A percentile compares a stretch with the other conserved stretches of the same genome.
Evolutionary conservation across 2,888 invertebrate genomes (phyloP).

Genomic region (Pterobdella sp.): DNA sequence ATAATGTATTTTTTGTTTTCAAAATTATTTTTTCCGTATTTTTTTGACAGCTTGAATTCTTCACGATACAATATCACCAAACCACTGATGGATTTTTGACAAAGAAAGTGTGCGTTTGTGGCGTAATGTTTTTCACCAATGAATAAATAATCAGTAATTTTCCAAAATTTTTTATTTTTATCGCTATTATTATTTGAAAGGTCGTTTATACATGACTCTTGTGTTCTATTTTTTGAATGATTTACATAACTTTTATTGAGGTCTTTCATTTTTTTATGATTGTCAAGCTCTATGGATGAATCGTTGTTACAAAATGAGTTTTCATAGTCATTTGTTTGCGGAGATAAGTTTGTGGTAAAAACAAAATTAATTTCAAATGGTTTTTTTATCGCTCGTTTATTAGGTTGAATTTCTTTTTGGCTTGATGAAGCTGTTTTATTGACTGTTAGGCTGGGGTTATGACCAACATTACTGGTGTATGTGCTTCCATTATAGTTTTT

Average conservation of each 20-base stretch:
- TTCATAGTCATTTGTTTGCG: slow-evolving; percentile 5
- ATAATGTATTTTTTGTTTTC: not conserved
- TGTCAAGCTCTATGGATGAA: too few relatives aligned
- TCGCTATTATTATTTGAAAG: too few relatives aligned
- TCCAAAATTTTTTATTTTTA: slow-evolving; percentile 7
- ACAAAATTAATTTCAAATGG: slow-evolving; percentile 12
- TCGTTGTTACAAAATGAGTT: not conserved
- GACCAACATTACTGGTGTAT: not conserved
- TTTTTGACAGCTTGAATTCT: not conserved
- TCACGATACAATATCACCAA: slow-evolving; percentile 21
- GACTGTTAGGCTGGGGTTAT: not conserved
- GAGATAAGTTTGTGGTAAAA: slow-evolving; percentile 14
- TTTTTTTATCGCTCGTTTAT: not conserved
- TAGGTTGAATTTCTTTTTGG: not conserved
- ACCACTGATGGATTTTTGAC: slow-evolving; percentile 17
- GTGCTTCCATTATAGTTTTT: not conserved
- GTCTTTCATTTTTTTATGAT: too few relatives aligned
- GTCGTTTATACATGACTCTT: too few relatives aligned
- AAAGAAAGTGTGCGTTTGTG: slow-evolving; percentile 23
- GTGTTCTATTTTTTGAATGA: too few relatives aligned
- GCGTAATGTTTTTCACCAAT: slow-evolving; percentile 18
- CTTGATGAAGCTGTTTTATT: not conserved
- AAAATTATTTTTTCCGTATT: not conserved
- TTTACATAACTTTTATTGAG: too few relatives aligned
- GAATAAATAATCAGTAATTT: slow-evolving; percentile 19